A percentile compares a stretch with the other conserved stretches of the same genome.
phyloP scores from a whole-genome alignment of 2,888 invertebrate genomes.

The Cryptosula pallasiana region DNA sequence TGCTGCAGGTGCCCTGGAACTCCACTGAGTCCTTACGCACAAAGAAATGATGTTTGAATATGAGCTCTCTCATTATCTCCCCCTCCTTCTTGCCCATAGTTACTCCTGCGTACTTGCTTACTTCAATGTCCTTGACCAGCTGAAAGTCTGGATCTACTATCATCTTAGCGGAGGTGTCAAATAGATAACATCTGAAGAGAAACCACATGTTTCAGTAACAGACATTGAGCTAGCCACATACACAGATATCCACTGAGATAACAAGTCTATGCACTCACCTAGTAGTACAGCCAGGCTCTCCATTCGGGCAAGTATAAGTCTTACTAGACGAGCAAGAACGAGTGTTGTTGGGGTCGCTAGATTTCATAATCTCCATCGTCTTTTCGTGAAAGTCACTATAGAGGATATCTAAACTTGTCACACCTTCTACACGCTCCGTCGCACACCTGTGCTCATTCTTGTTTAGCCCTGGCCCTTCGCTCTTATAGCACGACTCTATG shows the following conservation, averaged over 20 bases:
- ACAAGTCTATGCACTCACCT: constrained; percentile 34
- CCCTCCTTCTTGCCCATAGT: constrained; percentile 54
- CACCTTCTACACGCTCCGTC: constrained; percentile 53
- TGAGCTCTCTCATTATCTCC: constrained; percentile 54
- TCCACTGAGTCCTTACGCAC: constrained; percentile 48
- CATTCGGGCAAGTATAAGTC: constrained; percentile 49
- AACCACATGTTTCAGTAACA: neutral
- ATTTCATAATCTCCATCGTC: constrained; percentile 52
- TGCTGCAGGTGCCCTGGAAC: constrained; percentile 53
- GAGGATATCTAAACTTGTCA: constrained; percentile 53
- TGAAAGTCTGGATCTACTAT: constrained; percentile 54
- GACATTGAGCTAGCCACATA: neutral
- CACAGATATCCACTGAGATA: neutral
- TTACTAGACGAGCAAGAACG: constrained; percentile 46
- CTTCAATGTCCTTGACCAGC: constrained; percentile 47
- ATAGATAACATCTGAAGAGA: constrained; percentile 49
- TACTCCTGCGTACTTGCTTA: constrained; percentile 50
- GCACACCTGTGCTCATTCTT: constrained; percentile 48
- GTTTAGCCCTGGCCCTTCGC: constrained; percentile 43
- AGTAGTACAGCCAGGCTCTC: constrained; percentile 48
- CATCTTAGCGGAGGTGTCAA: constrained; percentile 51
- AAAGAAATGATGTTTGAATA: constrained; percentile 52
- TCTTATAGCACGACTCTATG: constrained; percentile 48
- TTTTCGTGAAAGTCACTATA: constrained; percentile 54
- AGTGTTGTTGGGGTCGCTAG: constrained; percentile 40